phyloP scores from a whole-genome alignment of 2,888 invertebrate species.

The Ypsolopha sequella region DNA sequence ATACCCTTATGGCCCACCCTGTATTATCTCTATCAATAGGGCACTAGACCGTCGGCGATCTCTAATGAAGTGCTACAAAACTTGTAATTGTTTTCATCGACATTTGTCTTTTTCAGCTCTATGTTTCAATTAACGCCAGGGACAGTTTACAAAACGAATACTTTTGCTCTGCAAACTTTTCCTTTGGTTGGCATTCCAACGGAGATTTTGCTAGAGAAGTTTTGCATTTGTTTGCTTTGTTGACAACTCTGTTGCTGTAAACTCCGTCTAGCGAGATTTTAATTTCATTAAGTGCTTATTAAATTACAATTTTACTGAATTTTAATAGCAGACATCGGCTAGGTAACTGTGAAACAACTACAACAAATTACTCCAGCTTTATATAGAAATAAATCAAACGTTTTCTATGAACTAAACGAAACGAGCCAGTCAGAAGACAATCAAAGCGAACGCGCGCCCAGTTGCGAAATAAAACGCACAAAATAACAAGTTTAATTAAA shows the following conservation, averaged over 20 bases:
- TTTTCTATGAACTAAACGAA: constrained; percentile 25
- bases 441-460: constrained; percentile 51
- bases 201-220: not conserved
- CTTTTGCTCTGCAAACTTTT: constrained; percentile 3
- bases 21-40: no score
- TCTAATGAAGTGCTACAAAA: constrained; percentile 44
- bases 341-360: no score
- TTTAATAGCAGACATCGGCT: no score
- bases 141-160: constrained; percentile 20
- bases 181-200: not conserved
- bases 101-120: constrained; percentile 23
- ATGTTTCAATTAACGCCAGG: constrained; percentile 36
- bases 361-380: not conserved
- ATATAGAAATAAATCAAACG: not conserved
- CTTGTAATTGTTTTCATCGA: constrained; percentile 34
- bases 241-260: not conserved
- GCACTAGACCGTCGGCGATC: no score
- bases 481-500: constrained; percentile 69
- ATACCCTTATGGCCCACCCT: no score
- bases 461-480: constrained; percentile 65
- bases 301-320: no score
- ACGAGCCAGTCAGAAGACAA: constrained; percentile 42
- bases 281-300: not conserved
- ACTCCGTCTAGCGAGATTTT: not conserved
- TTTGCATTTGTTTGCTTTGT: not conserved